Conservation (phyloP, 2,113 vertebrate species). For the Petrocephalus microphthalmus region DNA sequence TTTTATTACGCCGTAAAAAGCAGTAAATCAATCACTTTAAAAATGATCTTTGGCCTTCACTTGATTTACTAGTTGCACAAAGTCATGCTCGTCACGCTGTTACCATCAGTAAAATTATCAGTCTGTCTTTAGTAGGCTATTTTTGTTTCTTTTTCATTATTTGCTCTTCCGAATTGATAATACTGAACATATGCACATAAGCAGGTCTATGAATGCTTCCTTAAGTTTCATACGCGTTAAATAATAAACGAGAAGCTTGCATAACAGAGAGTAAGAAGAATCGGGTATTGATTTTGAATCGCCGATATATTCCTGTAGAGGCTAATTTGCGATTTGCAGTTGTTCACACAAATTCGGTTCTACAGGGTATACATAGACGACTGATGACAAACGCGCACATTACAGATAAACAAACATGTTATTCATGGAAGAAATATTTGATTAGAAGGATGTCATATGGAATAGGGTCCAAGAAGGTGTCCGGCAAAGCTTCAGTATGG, state of each 20-base stretch:
- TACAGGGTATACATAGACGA: constrained; percentile 54
- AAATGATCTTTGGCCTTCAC: constrained; percentile 57
- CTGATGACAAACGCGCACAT: constrained; percentile 19
- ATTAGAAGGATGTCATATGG: neutral
- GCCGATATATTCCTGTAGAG: constrained; percentile 63
- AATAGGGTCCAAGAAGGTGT: neutral
- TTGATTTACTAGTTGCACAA: constrained; percentile 21
- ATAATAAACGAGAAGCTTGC: neutral
- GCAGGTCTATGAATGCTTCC: neutral
- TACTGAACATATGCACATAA: neutral
- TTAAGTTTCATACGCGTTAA: neutral
- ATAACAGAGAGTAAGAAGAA: neutral
- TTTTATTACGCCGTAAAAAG: constrained; percentile 75
- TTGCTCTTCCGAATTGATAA: neutral
- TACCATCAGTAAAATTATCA: neutral
- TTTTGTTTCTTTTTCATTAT: neutral
- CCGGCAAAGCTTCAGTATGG: neutral
- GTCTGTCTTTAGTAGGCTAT: neutral
- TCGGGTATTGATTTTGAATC: constrained; percentile 46
- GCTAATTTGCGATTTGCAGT: constrained; percentile 54
- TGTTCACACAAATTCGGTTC: constrained; percentile 53
- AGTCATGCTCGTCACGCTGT: neutral
- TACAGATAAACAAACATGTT: neutral
- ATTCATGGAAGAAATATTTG: neutral
- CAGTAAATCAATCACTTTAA: constrained; percentile 70